Evolutionary conservation across 2,888 invertebrate species (phyloP), one percentile per base, ranked within the genome.

Genomic region (Folsomia manolachei): DNA sequence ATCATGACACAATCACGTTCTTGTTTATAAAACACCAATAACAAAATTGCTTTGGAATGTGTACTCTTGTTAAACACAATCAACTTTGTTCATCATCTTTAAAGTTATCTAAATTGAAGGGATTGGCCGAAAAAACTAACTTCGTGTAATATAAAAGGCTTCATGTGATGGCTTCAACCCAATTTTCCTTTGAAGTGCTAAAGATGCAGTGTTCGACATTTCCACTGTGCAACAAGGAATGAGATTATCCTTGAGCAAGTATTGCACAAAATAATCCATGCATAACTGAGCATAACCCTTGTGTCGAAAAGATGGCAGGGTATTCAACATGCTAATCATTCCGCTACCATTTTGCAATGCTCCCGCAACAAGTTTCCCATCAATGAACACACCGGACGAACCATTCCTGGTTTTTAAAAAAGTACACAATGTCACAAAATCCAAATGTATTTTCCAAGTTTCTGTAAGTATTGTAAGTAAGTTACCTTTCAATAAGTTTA

Each of bases 331-430:
- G 14, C 64, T 71, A 25, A 74, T 70, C 18, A 74, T 52, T 11
- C 74, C 74, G 51, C 71, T 71, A 1, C 71, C 67, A 27, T 74
- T 74, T 1, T 70, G 56, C 2, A 70, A n/a, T 0, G 68, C 71
- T 1, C 71, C 74, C 21, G 66, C 61, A 18, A 68, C 69, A n/a
- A 74, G 4, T 25, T 62, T 27, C 7, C 70, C 71, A 23, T 70
- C 64, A 7, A 71, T 63, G 27, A 27, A 69, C 0, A 74, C 67
- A 26, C 71, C 74, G 1, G 65, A 69, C 11, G 70, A 66, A 7
- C 67, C 63, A 39, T 71, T 69, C 21, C 70, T n/a, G n/a, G n/a
- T n/a, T n/a, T n/a, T n/a, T n/a, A n/a, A n/a, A n/a, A n/a, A n/a
- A n/a, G n/a, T n/a, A n/a, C n/a, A n/a, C n/a, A n/a, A n/a, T n/a